These are phyloP conservation scores for Macquaria australasica DNA, from an alignment of 2,113 vertebrate genomes.

Conservation along the genomic window DNA sequence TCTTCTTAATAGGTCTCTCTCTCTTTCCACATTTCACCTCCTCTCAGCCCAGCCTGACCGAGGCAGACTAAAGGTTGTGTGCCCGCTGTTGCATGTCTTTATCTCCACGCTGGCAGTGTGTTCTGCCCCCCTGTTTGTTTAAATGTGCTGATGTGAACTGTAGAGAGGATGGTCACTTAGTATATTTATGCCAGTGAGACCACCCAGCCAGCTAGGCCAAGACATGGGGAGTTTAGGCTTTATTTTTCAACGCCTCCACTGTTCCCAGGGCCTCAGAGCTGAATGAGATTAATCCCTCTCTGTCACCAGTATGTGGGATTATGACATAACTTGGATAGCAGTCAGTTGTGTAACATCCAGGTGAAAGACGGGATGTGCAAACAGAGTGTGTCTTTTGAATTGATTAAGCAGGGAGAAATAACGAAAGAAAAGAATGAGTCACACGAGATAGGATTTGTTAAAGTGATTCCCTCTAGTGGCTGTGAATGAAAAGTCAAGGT, in stretches of 20 bases:
- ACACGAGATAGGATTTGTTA: constrained; percentile 43
- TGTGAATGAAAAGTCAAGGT: constrained; percentile 42
- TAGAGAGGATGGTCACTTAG: constrained; percentile 67
- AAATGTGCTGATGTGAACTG: constrained; percentile 79
- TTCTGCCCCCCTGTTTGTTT: constrained; percentile 74
- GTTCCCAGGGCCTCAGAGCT: constrained; percentile 70
- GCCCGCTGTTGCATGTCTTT: constrained; percentile 37
- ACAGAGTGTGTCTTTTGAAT: constrained; percentile 20
- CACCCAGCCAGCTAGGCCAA: constrained; percentile 76
- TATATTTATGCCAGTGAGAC: constrained; percentile 80
- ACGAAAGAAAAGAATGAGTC: constrained; percentile 27
- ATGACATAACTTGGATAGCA: constrained; percentile 41
- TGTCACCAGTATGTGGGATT: constrained; percentile 63
- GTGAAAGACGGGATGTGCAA: constrained; percentile 57
- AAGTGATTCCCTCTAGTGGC: constrained; percentile 64
- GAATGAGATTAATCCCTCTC: constrained; percentile 68
- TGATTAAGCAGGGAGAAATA: constrained; percentile 25
- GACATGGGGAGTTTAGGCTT: constrained; percentile 53
- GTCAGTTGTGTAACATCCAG: constrained; percentile 55
- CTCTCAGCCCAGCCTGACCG: constrained; percentile 17
- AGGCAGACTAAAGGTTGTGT: constrained; percentile 15
- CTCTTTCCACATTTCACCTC: constrained; percentile 41
- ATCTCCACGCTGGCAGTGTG: constrained; percentile 24
- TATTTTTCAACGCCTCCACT: constrained; percentile 76
- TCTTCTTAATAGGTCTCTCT: constrained; percentile 9